Conservation (phyloP, 1,140 invertebrate genomes). For the Magallana ariakensis region DNA sequence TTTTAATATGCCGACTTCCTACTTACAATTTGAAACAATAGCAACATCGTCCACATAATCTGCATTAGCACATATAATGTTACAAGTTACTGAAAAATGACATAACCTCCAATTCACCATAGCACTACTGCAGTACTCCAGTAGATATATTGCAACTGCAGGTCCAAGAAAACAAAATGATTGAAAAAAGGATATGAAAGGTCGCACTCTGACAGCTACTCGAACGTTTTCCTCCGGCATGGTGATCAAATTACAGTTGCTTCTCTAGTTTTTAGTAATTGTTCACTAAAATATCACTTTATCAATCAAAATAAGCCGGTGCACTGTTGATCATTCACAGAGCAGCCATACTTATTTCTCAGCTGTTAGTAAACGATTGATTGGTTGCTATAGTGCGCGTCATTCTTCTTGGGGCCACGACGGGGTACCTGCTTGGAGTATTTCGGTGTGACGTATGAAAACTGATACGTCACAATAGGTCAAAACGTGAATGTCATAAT, state of each 20-base stretch:
- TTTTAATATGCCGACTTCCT: too few species aligned
- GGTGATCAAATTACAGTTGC: slow-evolving; percentile 42
- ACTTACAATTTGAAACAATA: too few species aligned
- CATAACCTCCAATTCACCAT: too few species aligned
- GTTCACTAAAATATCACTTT: not conserved
- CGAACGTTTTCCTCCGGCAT: slow-evolving; percentile 82
- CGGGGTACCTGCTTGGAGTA: not conserved
- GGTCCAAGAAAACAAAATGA: not conserved
- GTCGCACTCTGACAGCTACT: slow-evolving; percentile 84
- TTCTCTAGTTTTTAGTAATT: slow-evolving; percentile 13
- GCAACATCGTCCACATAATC: too few species aligned
- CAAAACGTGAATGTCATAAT: too few species aligned
- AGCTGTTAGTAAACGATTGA: slow-evolving; percentile 60
- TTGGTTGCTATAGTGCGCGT: slow-evolving; percentile 68
- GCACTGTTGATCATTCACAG: slow-evolving; percentile 16
- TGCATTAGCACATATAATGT: too few species aligned
- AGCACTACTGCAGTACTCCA: too few species aligned
- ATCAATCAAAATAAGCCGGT: slow-evolving; percentile 42
- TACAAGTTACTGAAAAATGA: too few species aligned
- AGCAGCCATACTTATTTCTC: slow-evolving; percentile 55
- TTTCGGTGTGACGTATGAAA: not conserved
- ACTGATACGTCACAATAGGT: not conserved
- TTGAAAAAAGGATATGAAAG: slow-evolving; percentile 82
- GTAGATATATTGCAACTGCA: too few species aligned
- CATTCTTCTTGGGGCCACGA: slow-evolving; percentile 13